Conservation (phyloP, 2,888 invertebrate genomes). For the Nebria brevicollis region DNA sequence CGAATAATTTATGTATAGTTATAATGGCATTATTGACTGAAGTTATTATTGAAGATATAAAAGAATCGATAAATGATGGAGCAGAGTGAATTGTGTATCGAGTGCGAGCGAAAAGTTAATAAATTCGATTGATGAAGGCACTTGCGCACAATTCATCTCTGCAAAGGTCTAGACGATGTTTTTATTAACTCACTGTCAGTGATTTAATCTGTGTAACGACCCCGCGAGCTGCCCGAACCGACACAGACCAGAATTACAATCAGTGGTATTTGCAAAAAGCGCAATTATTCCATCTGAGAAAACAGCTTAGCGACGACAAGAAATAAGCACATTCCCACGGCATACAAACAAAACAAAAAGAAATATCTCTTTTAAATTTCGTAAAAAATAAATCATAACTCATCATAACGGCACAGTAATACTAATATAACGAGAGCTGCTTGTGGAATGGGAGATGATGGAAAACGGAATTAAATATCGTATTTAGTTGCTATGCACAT, state of each 20-base stretch:
- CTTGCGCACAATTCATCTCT: conserved; percentile 29
- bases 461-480: conserved; percentile 20
- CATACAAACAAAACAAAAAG: conserved; percentile 13
- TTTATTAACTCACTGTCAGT: conserved; percentile 31
- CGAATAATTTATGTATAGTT: not conserved
- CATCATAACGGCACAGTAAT: not conserved
- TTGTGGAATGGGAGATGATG: not conserved
- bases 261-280: conserved; percentile 40
- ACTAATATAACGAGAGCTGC: not conserved
- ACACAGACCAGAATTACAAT: conserved; percentile 26
- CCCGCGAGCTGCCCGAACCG: conserved; percentile 8
- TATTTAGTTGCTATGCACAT: conserved; percentile 19
- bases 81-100: not conserved
- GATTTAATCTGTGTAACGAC: conserved; percentile 38
- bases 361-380: not conserved
- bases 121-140: conserved; percentile 25
- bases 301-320: conserved; percentile 17
- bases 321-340: conserved; percentile 36
- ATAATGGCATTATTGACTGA: not conserved
- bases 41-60: not conserved
- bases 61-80: not conserved
- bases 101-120: conserved; percentile 17
- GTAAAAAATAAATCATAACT: not conserved
- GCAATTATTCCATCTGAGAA: conserved; percentile 30
- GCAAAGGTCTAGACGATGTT: conserved; percentile 42